phyloP scores from a whole-genome alignment of 2,113 vertebrate genomes.

The Oriolus oriolus region DNA sequence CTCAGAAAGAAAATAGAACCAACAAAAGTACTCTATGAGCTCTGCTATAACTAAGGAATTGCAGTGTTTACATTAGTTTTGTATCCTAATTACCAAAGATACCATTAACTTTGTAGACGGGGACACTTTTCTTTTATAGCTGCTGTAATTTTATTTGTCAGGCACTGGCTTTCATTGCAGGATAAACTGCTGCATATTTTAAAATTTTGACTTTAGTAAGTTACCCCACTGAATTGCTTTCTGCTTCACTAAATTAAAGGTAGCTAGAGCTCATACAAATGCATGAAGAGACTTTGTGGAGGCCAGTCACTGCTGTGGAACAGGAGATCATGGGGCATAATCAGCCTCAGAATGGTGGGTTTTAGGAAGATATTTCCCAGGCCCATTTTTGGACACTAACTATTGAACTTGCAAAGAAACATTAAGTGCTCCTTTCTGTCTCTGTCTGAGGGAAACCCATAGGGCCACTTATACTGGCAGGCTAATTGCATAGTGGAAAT shows the following conservation, averaged over 20 bases:
- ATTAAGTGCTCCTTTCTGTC: neutral
- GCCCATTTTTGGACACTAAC: neutral
- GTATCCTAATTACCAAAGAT: slow-evolving; percentile 56
- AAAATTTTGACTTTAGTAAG: neutral
- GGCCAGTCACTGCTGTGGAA: neutral
- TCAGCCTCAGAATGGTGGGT: neutral
- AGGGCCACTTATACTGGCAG: neutral
- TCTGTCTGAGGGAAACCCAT: neutral
- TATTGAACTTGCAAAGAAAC: neutral
- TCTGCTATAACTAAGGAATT: slow-evolving; percentile 19
- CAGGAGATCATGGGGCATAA: neutral
- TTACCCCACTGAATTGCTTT: neutral
- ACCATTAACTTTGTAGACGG: slow-evolving; percentile 45
- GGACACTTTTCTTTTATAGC: slow-evolving; percentile 48
- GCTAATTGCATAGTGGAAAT: neutral
- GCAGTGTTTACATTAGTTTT: slow-evolving; percentile 26
- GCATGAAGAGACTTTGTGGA: neutral
- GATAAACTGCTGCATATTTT: slow-evolving; percentile 30
- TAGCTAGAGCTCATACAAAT: neutral
- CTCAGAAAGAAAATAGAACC: slow-evolving; percentile 41
- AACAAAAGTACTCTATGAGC: neutral
- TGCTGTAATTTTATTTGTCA: slow-evolving; percentile 54
- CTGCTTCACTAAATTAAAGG: neutral
- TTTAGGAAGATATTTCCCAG: neutral
- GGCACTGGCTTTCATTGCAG: neutral